Base-by-base conservation (phyloP, 2,113 vertebrate species). In the Hippopotamus amphibius region DNA sequence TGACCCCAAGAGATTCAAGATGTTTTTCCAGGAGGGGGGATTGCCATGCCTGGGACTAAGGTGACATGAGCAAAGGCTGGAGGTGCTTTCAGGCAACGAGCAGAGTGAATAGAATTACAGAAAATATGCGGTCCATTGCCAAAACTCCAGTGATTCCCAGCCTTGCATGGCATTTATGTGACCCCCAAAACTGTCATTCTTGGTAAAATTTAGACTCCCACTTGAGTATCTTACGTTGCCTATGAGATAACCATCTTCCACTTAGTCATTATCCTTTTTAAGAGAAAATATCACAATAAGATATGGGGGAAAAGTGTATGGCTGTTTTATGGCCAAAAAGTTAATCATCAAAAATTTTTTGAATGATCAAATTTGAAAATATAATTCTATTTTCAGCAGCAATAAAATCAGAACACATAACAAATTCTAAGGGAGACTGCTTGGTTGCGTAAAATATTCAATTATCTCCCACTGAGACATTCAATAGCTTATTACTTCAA, bases 341-440 rank as follows among this genome's bases (percentile, higher is more conserved):
- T 61, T 22, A n/a, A 41, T 55, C 63, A 48, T 28, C 22, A 61
- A 24, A 4, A 15, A 5, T 65, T 96, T 71, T 97, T 66, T 88
- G 46, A 95, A 21, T 50, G 69, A n/a, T 55, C 1, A 43, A 22
- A 88, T 81, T 57, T 80, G 48, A 77, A 94, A 93, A 84, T 37
- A 46, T 13, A 90, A 43, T 90, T 96, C 41, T 88, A 9, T 88
- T 82, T 93, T 92, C 28, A 61, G 72, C 21, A 90, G 5, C n/a
- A 82, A 76, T 55, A 59, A 96, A 72, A 46, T 53, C 65, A 30
- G 12, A 96, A 55, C 11, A 72, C 13, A 12, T 46, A 57, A 33
- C 11, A 82, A 6, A 88, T 77, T 68, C 37, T 41, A 83, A 2
- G 12, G 10, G 13, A 77, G 30, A 46, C 30, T 55, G 0, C 43